A percentile compares a stretch with the other conserved stretches of the same genome.
These are phyloP conservation scores for Phalacrocorax pelagicus DNA, from an alignment of 2,113 vertebrate genomes.

Conservation along the genomic window DNA sequence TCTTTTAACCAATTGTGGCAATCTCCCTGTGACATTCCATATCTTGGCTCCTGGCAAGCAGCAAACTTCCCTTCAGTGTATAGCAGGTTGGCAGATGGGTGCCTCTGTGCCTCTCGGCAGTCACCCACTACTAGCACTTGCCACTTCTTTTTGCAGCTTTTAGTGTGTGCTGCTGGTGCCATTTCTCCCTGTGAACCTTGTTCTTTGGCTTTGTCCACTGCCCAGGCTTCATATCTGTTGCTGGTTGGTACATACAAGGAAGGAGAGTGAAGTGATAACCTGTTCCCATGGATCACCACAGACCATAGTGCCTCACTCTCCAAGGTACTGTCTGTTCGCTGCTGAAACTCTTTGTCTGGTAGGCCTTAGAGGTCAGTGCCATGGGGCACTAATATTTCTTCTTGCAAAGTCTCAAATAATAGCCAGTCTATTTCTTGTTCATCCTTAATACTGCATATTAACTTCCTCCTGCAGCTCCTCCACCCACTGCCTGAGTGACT, in stretches of 20 bases:
- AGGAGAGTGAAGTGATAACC: background rate
- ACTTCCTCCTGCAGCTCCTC: background rate
- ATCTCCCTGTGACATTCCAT: background rate
- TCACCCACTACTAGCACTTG: background rate
- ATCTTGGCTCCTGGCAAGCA: background rate
- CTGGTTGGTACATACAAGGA: background rate
- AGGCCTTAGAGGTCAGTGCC: background rate
- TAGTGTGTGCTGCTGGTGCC: background rate
- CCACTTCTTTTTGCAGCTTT: background rate
- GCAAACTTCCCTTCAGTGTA: background rate
- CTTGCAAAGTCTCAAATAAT: background rate
- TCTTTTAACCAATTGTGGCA: background rate
- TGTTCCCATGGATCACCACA: background rate
- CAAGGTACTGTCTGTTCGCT: background rate
- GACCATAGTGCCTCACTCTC: too few species aligned
- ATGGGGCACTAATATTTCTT: background rate
- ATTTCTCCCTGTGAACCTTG: background rate
- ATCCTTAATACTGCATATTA: background rate
- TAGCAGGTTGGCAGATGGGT: background rate
- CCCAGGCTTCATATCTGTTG: background rate
- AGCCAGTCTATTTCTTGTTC: background rate
- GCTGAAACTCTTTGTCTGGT: background rate
- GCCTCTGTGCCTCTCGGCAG: background rate
- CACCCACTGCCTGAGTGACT: background rate
- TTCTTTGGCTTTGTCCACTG: background rate